Evolutionary conservation across 1,140 invertebrate genomes (phyloP).

Genomic region (Trypoxylus dichotomus): DNA sequence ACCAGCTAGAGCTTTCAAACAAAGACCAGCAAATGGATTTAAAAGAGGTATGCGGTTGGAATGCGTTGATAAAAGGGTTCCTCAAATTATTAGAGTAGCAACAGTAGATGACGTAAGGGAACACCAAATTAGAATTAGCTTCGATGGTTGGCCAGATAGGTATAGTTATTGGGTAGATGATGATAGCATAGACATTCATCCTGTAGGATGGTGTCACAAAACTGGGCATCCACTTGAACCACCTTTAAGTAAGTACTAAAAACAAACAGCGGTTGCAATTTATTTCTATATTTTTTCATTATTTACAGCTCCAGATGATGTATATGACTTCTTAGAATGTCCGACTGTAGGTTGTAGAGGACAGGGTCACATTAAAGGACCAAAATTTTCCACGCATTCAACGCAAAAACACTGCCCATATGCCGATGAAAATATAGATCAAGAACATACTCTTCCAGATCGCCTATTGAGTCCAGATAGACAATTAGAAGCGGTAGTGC

Average conservation of each 20-base stretch:
- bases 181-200: conserved; percentile 88
- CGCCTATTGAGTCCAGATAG: conserved; percentile 54
- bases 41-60: conserved; percentile 87
- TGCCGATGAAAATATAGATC: conserved; percentile 67
- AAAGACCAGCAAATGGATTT: conserved; percentile 77
- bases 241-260: conserved; percentile 67
- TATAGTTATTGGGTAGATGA: conserved; percentile 91
- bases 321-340: conserved; percentile 65
- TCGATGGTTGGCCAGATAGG: conserved; percentile 87
- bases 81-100: conserved; percentile 81
- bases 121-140: conserved; percentile 80
- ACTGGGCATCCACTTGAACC: conserved; percentile 85
- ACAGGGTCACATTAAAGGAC: conserved; percentile 75
- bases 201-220: conserved; percentile 86
- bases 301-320: conserved; percentile 61
- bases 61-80: conserved; percentile 85
- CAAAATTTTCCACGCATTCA: conserved; percentile 75
- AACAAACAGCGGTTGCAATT: not conserved
- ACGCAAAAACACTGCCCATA: conserved; percentile 84
- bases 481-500: conserved; percentile 48
- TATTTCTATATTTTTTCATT: not conserved
- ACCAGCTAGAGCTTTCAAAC: conserved; percentile 81
- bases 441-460: conserved; percentile 58
- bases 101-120: conserved; percentile 77
- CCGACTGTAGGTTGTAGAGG: conserved; percentile 77